Base-by-base conservation (phyloP, 2,888 invertebrate genomes). In the Maniola hyperantus region DNA sequence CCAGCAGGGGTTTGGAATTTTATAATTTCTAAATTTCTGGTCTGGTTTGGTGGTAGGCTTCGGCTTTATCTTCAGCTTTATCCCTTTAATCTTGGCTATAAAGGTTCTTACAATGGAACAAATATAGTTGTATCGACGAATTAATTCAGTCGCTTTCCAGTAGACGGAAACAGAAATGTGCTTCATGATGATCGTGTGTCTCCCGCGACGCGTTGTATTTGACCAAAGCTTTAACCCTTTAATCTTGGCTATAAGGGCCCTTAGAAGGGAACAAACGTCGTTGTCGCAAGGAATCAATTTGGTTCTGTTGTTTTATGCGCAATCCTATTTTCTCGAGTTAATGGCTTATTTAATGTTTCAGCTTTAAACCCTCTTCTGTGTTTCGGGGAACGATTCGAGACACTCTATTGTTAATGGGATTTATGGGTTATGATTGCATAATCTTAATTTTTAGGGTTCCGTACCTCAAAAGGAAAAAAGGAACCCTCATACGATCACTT, bases 261-360 rank as follows among this genome's bases (percentile, higher is more conserved):
- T 50, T 18, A 50, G 7, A 20, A 39, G 20, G 7, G 59, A 59
- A 33, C 59, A 59, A 51, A 39, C 61, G 51, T 20, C 61, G 61
- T 61, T 39, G 61, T 61, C 61, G 61, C 50, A 34, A 36, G 48
- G 39, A 61, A 61, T 61, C 61, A 61, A 61, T 61, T 61, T 61
- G 34, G 61, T 61, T 61, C 50, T 61, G 61, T 61, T 61, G 61
- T 61, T 61, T 61, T 61, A 61, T 50, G 48, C 61, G 61, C 50
- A 61, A 39, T 61, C 61, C 61, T 18, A 39, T 61, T 61, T 18
- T 39, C 50, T 51, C 50, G 61, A 50, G 50, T 61, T 61, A 51
- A 61, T 61, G 61, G 61, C 50, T 61, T 61, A 61, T 61, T 61
- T 61, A 61, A 61, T 36, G 61, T 39, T 51, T 61, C 8, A 36